Base-by-base conservation (phyloP, 2,113 vertebrate genomes). In the Baryphthengus martii region DNA sequence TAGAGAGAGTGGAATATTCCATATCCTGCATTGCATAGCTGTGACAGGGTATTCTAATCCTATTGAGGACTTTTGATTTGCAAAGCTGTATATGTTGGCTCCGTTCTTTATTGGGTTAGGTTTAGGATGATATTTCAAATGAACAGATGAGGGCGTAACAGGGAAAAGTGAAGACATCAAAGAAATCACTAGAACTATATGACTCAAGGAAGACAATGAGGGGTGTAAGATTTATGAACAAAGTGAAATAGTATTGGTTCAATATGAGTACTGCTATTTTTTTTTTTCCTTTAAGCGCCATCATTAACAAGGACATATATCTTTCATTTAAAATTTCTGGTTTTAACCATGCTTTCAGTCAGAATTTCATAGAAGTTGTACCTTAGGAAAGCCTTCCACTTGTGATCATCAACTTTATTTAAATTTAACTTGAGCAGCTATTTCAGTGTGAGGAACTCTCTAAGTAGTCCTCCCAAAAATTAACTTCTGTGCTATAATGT, bases 1-100 rank as follows among this genome's bases (percentile, higher is more conserved):
- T 72, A 45, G 29, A 93, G 49, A 58, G 8, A 85, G 19, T 26
- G 29, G 55, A 88, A 86, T 89, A 63, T 81, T 95, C 45, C 53
- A 55, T 72, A 95, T 62, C 62, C 63, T 89, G 58, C 71, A 42
- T 33, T 70, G 25, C 26, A 53, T 24, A 79, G 17, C 49, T 93
- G 42, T 70, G 45, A n/a, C n/a, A 39, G 47, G 40, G 42, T 65
- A 79, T 52, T 33, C 55, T 93, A 86, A 26, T 42, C 20, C n/a
- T 61, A 13, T 18, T 67, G 68, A 94, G 26, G 80, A 62, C 42
- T 89, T 74, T 24, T 20, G 17, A 20, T 40, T 81, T 56, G 65
- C 82, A 79, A 77, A 88, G 23, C 42, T 93, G 56, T 47, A 18
- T 67, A 18, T n/a, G 9, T 47, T 87, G 52, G 4, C 23, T 65